Evolutionary conservation across 2,113 vertebrate genomes (phyloP).

Genomic region (Pseudopipra pipra): DNA sequence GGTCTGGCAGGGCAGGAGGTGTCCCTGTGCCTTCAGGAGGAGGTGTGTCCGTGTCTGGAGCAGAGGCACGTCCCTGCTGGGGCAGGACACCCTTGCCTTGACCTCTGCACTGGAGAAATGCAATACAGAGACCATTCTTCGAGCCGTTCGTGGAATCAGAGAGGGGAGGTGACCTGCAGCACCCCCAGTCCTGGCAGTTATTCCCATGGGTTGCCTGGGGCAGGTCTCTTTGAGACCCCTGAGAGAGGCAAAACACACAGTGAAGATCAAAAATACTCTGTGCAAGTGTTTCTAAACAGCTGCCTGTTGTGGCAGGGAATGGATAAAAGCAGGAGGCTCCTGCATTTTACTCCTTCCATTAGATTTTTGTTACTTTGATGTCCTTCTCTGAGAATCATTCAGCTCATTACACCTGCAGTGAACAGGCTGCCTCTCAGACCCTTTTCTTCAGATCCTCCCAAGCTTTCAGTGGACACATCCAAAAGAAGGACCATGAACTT

Average conservation of each 20-base stretch:
- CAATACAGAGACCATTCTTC: not conserved
- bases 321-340: not conserved
- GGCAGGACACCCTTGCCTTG: not conserved
- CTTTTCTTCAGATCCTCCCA: not conserved
- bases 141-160: not conserved
- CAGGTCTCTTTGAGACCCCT: not conserved
- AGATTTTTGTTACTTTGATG: not conserved
- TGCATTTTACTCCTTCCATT: not conserved
- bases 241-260: not conserved
- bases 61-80: rapidly evolving
- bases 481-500: not conserved
- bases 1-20: not conserved
- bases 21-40: not conserved
- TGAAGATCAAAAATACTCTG: not conserved
- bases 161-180: not conserved
- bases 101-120: not conserved
- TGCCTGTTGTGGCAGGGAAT: not conserved
- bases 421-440: not conserved
- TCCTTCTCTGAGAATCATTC: not conserved
- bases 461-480: not conserved
- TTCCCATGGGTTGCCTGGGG: not conserved
- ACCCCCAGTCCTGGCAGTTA: not conserved
- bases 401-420: not conserved
- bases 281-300: not conserved
- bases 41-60: not conserved